Conservation (phyloP, 1,140 invertebrate genomes). For the Ganaspis sp. region DNA sequence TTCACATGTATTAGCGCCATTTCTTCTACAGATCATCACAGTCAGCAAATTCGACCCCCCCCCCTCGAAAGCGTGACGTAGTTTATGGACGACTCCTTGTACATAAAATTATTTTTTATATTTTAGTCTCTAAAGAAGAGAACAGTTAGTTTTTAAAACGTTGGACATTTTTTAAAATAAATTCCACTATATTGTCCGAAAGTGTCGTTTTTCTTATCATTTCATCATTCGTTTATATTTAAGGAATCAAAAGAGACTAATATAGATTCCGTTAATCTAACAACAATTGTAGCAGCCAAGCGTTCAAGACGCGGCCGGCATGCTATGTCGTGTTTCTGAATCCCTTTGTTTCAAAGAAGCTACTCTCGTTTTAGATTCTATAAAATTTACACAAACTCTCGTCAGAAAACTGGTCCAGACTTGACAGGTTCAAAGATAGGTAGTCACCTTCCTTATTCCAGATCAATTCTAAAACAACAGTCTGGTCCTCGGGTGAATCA, state of each 20-base stretch:
- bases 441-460: not conserved
- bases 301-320: conserved; percentile 46
- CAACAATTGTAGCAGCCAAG: conserved; percentile 43
- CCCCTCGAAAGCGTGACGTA: no score
- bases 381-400: conserved; percentile 35
- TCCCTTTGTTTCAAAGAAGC: not conserved
- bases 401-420: not conserved
- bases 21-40: no score
- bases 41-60: no score
- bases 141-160: no score
- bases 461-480: not conserved
- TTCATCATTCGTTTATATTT: conserved; percentile 30
- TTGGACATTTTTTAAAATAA: no score
- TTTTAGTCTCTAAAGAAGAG: no score
- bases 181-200: no score
- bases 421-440: not conserved
- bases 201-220: no score
- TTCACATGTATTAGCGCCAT: no score
- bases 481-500: not conserved
- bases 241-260: not conserved
- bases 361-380: not conserved
- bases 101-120: no score
- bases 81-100: no score
- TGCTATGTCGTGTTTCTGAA: not conserved
- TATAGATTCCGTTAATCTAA: conserved; percentile 4